Evolutionary conservation across 2,113 vertebrate genomes (phyloP), one percentile per base, ranked within the genome.

Genomic region (Scomber japonicus): DNA sequence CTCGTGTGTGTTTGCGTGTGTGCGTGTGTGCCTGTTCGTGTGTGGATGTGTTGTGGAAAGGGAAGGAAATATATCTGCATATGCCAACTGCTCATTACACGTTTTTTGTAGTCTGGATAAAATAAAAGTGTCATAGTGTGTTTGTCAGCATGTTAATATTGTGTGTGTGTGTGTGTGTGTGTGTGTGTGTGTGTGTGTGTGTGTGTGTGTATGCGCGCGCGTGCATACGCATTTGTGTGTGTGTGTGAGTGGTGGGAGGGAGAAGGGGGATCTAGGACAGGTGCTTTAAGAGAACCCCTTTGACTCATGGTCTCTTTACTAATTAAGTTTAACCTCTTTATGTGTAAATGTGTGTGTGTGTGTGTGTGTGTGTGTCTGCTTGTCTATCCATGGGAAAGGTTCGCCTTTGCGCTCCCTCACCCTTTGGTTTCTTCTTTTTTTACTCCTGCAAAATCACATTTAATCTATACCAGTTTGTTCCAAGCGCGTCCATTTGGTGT

Each of bases 311-410:
- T 90, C 86, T 86, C 72, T 76, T 79, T 30, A 27, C 82, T 95
- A 95, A 95, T 95, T 94, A 94, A 76, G 84, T 94, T 94, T 75
- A 76, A 77, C 70, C 83, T 87, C 82, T 92, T 90, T 91, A 76
- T 92, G 88, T 75, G 61, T 12, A 16, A 78, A 35, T 91, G 88
- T 75, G 71, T 86, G 76, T 70, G 76, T 81, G 76, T 76, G 49
- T 67, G 59, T 45, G 57, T 70, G 66, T 75, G 66, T 61, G 48
- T 49, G 31, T 49, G 40, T 54, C 5, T 76, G 12, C 19, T 60
- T 63, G 30, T 72, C 48, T 67, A 27, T 74, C 70, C 81, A 87
- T 91, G 89, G 85, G 90, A 90, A 91, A 89, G 75, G 61, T 77
- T 80, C 84, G 67, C 27, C 21, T 79, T 78, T 75, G 77, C 59